Conservation (phyloP, 2,113 vertebrate genomes). For the Apteryx owenii region DNA sequence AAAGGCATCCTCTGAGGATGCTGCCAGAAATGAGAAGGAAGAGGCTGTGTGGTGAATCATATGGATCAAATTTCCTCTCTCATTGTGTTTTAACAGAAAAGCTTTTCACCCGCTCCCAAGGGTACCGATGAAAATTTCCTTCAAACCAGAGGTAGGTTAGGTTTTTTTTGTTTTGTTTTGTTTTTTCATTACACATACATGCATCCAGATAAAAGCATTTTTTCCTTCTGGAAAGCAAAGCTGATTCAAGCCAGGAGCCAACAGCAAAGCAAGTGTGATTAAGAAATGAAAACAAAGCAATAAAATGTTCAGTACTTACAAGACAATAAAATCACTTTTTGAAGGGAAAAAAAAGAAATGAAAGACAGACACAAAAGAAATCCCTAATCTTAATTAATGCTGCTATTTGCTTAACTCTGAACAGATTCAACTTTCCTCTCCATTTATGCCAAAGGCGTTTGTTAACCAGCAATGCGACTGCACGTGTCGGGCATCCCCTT, state of each 20-base stretch:
- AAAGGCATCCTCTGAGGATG: conserved; percentile 8
- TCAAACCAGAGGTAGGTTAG: neutral
- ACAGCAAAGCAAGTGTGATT: neutral
- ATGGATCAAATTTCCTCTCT: conserved; percentile 50
- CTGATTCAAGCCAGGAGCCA: neutral
- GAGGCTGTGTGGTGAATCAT: conserved; percentile 10
- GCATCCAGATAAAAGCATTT: conserved; percentile 10
- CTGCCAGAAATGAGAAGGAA: conserved; percentile 53
- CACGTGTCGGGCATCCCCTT: neutral
- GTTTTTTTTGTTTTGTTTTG: neutral
- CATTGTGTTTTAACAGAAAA: conserved; percentile 50
- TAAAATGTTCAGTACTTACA: conserved; percentile 45
- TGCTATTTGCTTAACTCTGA: neutral
- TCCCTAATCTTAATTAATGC: neutral
- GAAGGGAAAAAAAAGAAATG: neutral
- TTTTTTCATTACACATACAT: neutral
- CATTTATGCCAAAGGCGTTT: neutral
- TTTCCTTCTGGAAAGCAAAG: conserved; percentile 23
- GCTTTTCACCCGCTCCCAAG: conserved; percentile 7
- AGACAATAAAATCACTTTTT: conserved; percentile 38
- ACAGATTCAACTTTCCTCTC: neutral
- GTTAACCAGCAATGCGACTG: neutral
- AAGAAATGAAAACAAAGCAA: conserved; percentile 33
- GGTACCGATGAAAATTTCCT: conserved; percentile 25
- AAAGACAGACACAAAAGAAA: neutral